Conservation (phyloP, 2,113 vertebrate species). For the Chascanopsetta lugubris region DNA sequence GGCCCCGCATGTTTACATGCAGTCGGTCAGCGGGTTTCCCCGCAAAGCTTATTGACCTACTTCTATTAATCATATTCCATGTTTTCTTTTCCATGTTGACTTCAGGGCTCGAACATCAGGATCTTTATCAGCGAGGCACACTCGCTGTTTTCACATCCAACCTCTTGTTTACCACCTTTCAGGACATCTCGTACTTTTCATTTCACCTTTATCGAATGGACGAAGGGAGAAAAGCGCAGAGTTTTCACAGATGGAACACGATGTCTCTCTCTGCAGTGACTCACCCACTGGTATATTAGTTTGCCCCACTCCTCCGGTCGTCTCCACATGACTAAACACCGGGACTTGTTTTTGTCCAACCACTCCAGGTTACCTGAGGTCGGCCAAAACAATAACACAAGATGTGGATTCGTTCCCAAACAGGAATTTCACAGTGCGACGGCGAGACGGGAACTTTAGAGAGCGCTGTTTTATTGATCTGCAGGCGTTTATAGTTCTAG, state of each 20-base stretch:
- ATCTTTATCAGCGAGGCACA: neutral
- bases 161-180: neutral
- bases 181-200: constrained; percentile 19
- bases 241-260: neutral
- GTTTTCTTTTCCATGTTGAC: too few relatives aligned
- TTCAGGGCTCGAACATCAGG: neutral
- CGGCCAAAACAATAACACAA: constrained; percentile 10
- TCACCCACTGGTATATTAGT: constrained; percentile 98
- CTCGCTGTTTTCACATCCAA: neutral
- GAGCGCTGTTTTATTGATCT: neutral
- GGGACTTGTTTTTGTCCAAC: constrained; percentile 96
- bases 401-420: neutral
- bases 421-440: neutral
- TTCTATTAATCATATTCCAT: too few relatives aligned
- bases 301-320: constrained; percentile 98
- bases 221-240: neutral
- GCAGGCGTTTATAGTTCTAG: too few relatives aligned
- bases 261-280: constrained; percentile 34
- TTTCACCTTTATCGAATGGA: neutral
- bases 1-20: neutral
- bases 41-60: neutral
- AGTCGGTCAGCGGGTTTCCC: neutral
- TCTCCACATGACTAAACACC: constrained; percentile 97
- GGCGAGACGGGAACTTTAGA: neutral
- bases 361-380: constrained; percentile 93